A percentile compares a stretch with the other conserved stretches of the same genome.
Evolutionary conservation across 2,113 vertebrate species (phyloP).

Genomic region (Strix uralensis): DNA sequence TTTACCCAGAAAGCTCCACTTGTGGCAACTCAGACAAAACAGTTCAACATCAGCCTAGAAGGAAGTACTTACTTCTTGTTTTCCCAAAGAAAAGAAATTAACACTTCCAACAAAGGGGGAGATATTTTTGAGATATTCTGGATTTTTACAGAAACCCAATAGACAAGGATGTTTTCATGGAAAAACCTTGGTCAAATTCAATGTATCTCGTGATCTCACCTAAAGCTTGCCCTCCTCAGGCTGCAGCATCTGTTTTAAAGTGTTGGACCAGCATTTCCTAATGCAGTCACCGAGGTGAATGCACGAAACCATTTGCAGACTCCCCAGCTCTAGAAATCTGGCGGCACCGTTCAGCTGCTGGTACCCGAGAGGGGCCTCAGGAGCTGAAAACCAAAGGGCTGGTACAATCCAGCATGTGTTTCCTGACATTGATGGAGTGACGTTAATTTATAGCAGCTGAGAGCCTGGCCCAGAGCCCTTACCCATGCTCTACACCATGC

Average conservation of each 20-base stretch:
- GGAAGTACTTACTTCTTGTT: not conserved
- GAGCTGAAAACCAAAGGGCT: not conserved
- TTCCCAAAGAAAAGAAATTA: not conserved
- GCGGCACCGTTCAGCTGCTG: not conserved
- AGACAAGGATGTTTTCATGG: not conserved
- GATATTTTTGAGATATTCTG: not conserved
- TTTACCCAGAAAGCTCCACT: constrained; percentile 28
- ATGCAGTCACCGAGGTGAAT: accelerated
- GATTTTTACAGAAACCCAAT: not conserved
- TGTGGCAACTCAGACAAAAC: constrained; percentile 13
- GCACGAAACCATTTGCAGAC: not conserved
- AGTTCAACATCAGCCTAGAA: constrained; percentile 5
- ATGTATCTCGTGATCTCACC: not conserved
- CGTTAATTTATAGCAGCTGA: not conserved
- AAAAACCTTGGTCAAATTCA: not conserved
- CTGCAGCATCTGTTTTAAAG: not conserved
- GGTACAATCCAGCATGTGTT: not conserved
- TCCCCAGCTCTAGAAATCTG: not conserved
- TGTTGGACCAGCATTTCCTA: not conserved
- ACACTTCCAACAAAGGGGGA: not conserved
- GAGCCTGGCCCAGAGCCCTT: not conserved
- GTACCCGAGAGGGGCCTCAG: not conserved
- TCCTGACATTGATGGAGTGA: not conserved
- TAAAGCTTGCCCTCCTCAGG: not conserved
- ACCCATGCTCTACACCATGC: accelerated